Evolutionary conservation across 2,797 vertebrate species (phyloP), one percentile per base, ranked within the genome.

Genomic region (Petrocephalus schoutedeni): DNA sequence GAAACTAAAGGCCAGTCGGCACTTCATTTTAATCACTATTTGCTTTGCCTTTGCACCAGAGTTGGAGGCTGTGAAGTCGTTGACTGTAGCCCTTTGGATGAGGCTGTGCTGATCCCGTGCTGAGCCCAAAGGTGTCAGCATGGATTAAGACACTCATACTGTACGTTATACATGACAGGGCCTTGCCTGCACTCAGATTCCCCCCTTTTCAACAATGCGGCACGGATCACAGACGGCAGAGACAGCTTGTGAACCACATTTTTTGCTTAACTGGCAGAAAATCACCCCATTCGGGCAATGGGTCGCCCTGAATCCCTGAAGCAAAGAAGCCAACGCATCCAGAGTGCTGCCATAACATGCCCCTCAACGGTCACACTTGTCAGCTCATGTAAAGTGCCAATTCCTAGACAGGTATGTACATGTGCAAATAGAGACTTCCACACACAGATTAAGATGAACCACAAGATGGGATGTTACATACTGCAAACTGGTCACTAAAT

Each of bases 1-100:
- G 84, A 53, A 85, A 86, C 51, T 23, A 88, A 84, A 89, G 86
- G 77, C 36, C 58, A 85, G 74, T 14, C 53, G 53, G 19, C 59
- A 21, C 19, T 74, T 86, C 14, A 49, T 82, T 82, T 86, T 58
- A 61, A n/a, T n/a, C 21, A 49, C 4, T 21, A 45, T 82, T 51
- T 45, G 45, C 36, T 21, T 51, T 3, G 16, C 74, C 74, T 82
- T 21, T 45, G 16, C 21, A 45, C 74, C 74, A 82, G 16, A 82
- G 41, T 45, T 21, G 41, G 74, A 82, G 41, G 74, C 45, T 8
- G 74, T 21, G 49, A 80, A 80, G 41, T 51, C n/a, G 45, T 82
- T 1, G 6, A 51, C 45, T 8, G 41, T 8, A 80, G 41, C 19
- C 41, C 5, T 49, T 8, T 19, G 74, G 36, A 80, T 67, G 28